Percentiles rank a stretch among this genome's conserved stretches.
Evolutionary conservation across 2,888 invertebrate species (phyloP).

Genomic region (Drosophila mettleri): DNA sequence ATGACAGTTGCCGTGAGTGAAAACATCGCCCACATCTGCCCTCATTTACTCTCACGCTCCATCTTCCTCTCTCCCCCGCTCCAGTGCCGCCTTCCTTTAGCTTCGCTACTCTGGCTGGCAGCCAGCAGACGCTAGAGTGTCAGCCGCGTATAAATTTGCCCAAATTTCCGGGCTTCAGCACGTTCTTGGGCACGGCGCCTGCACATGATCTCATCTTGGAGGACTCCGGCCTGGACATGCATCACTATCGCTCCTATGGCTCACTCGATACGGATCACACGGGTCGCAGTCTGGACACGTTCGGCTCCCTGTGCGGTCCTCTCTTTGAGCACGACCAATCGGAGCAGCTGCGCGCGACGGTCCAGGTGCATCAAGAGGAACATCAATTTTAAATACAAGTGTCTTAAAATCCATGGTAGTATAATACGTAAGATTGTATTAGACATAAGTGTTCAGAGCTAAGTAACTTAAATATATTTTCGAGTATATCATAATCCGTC

Average conservation of each 20-base stretch:
- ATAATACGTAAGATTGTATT: slow-evolving; percentile 46
- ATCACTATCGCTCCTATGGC: slow-evolving; percentile 75
- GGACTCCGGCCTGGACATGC: slow-evolving; percentile 74
- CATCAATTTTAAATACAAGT: slow-evolving; percentile 64
- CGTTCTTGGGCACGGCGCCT: slow-evolving; percentile 67
- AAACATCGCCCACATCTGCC: neutral
- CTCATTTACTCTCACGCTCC: too few species aligned
- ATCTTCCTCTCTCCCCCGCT: too few species aligned
- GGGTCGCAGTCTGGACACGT: slow-evolving; percentile 78
- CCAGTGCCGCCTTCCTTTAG: slow-evolving; percentile 82
- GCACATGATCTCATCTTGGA: slow-evolving; percentile 51
- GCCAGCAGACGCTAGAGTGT: slow-evolving; percentile 71
- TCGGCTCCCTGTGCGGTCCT: slow-evolving; percentile 73
- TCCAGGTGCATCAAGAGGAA: slow-evolving; percentile 61
- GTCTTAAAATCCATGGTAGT: slow-evolving; percentile 55
- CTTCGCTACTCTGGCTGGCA: slow-evolving; percentile 78
- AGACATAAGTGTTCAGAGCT: slow-evolving; percentile 53
- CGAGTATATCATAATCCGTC: slow-evolving; percentile 51
- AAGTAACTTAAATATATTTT: slow-evolving; percentile 41
- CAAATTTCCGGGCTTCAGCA: slow-evolving; percentile 78
- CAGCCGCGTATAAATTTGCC: slow-evolving; percentile 75
- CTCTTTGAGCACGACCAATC: slow-evolving; percentile 52
- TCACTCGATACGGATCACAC: slow-evolving; percentile 76
- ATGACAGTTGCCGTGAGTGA: slow-evolving; percentile 81
- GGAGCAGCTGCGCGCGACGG: slow-evolving; percentile 30